Base-by-base conservation (phyloP, 2,113 vertebrate species). In the Brevimyrus niger region DNA sequence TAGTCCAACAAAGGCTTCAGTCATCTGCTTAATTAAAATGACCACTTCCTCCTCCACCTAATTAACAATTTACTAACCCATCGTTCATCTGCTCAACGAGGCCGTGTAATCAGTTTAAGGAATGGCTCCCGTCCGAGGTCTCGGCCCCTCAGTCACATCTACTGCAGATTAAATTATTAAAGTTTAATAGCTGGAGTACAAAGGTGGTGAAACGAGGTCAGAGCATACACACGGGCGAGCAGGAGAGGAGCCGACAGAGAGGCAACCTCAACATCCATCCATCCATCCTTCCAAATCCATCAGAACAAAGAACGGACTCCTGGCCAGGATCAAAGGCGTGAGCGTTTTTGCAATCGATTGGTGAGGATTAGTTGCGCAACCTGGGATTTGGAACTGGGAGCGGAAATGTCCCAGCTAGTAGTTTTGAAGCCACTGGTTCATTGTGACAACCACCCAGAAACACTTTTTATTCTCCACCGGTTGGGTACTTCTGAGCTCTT, bases 91-190 rank as follows among this genome's bases (percentile, higher is more conserved):
- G 61, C 58, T 86, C 84, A 42, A 85, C 42, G 15, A 21, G 42
- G 82, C 80, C 15, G 35, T 83, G 58, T 86, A 89, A 69, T 86
- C 89, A 87, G 89, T 73, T 65, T 73, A 76, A 87, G 55, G 73
- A 89, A 89, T 86, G 46, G 85, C 82, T 50, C 55, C 84, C 58
- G 11, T 65, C 51, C 55, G 17, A 11, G 27, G 11, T 55, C 48
- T 35, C 55, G n/a, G 27, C 84, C 58, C 27, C 61, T n/a, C 89
- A 35, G 23, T 51, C 84, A 86, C 53, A 46, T 69, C 55, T 61
- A 31, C 83, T 19, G 89, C 89, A 87, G 84, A 89, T 73, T 89
- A 89, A 89, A 89, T 89, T 46, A 89, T 89, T 89, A 89, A 89
- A 89, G 42, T 89, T 89, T 89, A 42, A 89, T 76, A 58, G 46